A percentile compares a stretch with the other conserved stretches of the same genome.
Conservation (phyloP, 1,140 invertebrate species). For the Penaeus japonicus region DNA sequence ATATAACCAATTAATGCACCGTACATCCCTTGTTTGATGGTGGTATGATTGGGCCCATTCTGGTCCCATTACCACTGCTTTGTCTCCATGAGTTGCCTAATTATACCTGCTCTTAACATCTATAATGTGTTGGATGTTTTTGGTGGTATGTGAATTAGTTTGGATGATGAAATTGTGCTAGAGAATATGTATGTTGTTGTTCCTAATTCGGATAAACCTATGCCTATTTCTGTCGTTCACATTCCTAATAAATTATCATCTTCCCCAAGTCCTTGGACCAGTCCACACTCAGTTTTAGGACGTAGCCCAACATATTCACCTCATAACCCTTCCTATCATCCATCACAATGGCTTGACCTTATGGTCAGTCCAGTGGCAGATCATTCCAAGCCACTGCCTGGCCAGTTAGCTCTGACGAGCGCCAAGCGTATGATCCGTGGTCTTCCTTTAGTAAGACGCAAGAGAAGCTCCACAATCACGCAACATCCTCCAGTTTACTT, state of each 20-base stretch:
- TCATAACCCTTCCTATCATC: neutral
- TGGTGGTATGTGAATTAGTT: neutral
- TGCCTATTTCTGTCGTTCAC: slow-evolving; percentile 51
- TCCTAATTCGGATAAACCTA: slow-evolving; percentile 7
- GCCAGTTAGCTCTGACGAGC: slow-evolving; percentile 9
- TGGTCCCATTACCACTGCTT: too few species aligned
- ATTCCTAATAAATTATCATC: slow-evolving; percentile 4
- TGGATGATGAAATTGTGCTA: slow-evolving; percentile 38
- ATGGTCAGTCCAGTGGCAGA: slow-evolving; percentile 27
- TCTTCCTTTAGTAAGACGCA: neutral
- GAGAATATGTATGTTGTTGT: slow-evolving; percentile 41
- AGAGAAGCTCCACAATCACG: neutral
- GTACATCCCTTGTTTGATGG: too few species aligned
- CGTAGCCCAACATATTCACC: neutral
- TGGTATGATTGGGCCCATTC: too few species aligned
- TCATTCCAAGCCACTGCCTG: neutral
- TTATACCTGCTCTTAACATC: too few species aligned
- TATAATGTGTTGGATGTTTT: too few species aligned
- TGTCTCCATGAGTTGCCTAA: too few species aligned
- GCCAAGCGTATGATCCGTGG: slow-evolving; percentile 31
- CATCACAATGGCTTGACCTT: slow-evolving; percentile 48
- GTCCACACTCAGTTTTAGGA: neutral
- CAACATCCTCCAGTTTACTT: slow-evolving; percentile 39
- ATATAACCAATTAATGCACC: too few species aligned
- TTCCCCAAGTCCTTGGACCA: neutral